Percentiles rank a stretch among this genome's conserved stretches.
Conservation (phyloP, 2,888 invertebrate species). For the Ellobium chinense region DNA sequence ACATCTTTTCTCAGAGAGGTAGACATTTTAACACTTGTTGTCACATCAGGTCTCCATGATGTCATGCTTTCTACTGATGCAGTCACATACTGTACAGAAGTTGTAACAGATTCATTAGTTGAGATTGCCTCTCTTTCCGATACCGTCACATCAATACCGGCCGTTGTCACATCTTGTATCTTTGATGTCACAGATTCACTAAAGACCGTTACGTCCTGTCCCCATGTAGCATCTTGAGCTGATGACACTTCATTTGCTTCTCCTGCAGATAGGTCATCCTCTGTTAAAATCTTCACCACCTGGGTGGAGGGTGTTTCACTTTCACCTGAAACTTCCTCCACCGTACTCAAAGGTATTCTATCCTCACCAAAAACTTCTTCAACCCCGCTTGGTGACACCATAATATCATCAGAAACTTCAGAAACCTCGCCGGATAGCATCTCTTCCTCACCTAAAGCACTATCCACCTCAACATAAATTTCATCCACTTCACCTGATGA, state of each 20-base stretch:
- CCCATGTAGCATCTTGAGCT: too few relatives aligned
- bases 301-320: background rate
- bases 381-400: background rate
- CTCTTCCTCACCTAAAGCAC: background rate
- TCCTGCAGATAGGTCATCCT: too few relatives aligned
- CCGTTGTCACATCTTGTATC: background rate
- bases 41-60: too few relatives aligned
- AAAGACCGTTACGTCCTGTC: too few relatives aligned
- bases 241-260: too few relatives aligned
- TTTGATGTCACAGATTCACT: background rate
- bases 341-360: background rate
- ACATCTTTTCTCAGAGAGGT: background rate
- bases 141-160: background rate
- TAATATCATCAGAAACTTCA: too few relatives aligned
- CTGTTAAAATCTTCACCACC: background rate
- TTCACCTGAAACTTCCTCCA: background rate
- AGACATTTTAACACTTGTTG: too few relatives aligned
- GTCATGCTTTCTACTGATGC: too few relatives aligned
- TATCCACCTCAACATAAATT: background rate
- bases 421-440: background rate
- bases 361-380: background rate
- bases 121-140: too few relatives aligned
- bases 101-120: too few relatives aligned
- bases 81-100: too few relatives aligned
- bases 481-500: background rate